Evolutionary conservation across 2,888 invertebrate genomes (phyloP), one percentile per base, ranked within the genome.

Genomic region (Brachypalpus laphriformis): DNA sequence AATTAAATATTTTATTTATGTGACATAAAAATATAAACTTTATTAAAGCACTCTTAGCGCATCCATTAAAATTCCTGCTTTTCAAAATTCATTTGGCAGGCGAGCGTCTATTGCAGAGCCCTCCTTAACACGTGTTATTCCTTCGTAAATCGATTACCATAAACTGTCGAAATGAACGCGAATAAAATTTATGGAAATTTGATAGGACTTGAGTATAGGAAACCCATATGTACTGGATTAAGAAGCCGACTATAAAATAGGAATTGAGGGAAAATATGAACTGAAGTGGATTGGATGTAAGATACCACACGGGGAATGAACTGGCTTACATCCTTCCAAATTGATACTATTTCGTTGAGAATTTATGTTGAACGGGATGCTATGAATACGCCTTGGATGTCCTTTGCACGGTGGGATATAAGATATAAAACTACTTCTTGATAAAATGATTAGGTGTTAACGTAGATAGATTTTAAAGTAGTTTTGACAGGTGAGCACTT

Each of bases 171-270:
- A 72, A 66, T 47, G 57, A 75, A 70, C 40, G 59, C 51, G 61
- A 74, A 65, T 80, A 75, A 75, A 80, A 75, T 85, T 85, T 85
- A 80, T 70, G 70, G 80, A 85, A 75, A 81, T 80, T 85, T 75
- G 42, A 85, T 85, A 80, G 78, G 42, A 51, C 28, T n/a, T 49
- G 16, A 9, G 61, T 25, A 28, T 11, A 37, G 18, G 47, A 34
- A 66, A 66, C 65, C 16, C 45, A 18, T 51, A 61, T 8, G 34
- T 22, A 31, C 9, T 18, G 25, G 40, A 42, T 22, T 66, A 59
- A 51, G 59, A 56, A 72, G 47, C 37, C 54, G 54, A 18, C 63
- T 51, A 16, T 40, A 28, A 74, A 34, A 37, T 28, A 16, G 28
- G n/a, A 72, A 31, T 31, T 56, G 9, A 56, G 40, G 40, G 6